These are phyloP conservation scores for Limonius californicus DNA, from an alignment of 1,140 invertebrate genomes.

Conservation along the genomic window DNA sequence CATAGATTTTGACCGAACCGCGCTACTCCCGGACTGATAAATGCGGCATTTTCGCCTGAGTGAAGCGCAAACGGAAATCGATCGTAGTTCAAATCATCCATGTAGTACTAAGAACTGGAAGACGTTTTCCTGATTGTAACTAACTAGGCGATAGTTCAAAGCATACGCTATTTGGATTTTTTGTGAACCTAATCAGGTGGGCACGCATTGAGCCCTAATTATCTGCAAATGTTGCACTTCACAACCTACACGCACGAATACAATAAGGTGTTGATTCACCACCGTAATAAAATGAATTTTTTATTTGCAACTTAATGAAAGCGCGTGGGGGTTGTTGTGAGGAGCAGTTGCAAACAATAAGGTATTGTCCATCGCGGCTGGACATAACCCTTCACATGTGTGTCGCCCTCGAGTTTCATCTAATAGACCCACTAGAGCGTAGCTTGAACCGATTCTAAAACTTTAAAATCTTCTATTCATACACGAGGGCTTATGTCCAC, in stretches of 20 bases:
- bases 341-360: conserved; percentile 12
- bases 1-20: too few relatives aligned
- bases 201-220: too few relatives aligned
- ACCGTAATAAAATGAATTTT: not conserved
- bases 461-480: conserved; percentile 32
- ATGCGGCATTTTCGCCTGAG: too few relatives aligned
- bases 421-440: conserved; percentile 28
- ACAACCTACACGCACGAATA: not conserved
- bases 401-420: conserved; percentile 22
- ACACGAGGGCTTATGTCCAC: conserved; percentile 17
- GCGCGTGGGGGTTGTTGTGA: conserved; percentile 8
- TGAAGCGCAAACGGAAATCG: too few relatives aligned
- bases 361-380: conserved; percentile 11
- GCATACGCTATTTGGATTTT: not conserved
- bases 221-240: not conserved
- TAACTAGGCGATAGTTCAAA: too few relatives aligned
- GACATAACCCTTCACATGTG: conserved; percentile 24
- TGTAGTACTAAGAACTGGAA: too few relatives aligned
- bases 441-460: conserved; percentile 15
- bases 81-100: too few relatives aligned
- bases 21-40: too few relatives aligned
- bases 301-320: conserved; percentile 10
- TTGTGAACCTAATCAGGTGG: not conserved
- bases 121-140: too few relatives aligned
- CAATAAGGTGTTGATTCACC: conserved; percentile 4